These are phyloP conservation scores for Holothuria leucospilota DNA, from an alignment of 53 echinoderm and acorn worm genomes.

Conservation along the genomic window DNA sequence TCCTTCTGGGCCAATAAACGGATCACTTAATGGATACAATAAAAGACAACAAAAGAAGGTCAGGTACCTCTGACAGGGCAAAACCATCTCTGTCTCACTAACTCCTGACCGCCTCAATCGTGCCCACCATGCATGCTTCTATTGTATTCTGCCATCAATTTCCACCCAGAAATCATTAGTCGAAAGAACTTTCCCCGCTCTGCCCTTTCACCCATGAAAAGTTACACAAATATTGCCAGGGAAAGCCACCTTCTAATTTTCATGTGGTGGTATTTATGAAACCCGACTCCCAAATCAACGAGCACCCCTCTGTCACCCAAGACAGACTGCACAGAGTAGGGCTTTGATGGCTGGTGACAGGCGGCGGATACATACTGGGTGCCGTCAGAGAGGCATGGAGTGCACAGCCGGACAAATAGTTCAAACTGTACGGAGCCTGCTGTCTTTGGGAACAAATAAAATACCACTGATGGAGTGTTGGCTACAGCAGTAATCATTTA, in stretches of 20 bases:
- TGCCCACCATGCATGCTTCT: no score
- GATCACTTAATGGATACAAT: no score
- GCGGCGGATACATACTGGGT: conserved; percentile 30
- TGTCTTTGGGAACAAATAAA: conserved; percentile 40
- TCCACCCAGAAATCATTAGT: no score
- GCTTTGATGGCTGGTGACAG: conserved; percentile 42
- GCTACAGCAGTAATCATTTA: no score
- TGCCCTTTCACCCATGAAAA: conserved; percentile 16
- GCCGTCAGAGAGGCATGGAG: conserved; percentile 36
- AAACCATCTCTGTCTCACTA: no score
- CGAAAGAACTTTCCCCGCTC: no score
- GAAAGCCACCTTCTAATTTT: conserved; percentile 39
- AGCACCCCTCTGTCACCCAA: conserved; percentile 34
- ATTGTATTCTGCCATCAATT: no score
- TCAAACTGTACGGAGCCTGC: conserved; percentile 39
- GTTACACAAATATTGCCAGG: conserved; percentile 47
- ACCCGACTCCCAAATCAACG: conserved; percentile 39
- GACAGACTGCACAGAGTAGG: conserved; percentile 39
- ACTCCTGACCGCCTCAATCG: no score
- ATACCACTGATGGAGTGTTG: conserved; percentile 14
- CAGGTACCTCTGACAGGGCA: no score
- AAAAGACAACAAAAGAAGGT: no score
- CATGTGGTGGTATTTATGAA: conserved; percentile 18
- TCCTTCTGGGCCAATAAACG: no score
- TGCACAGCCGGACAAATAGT: conserved; percentile 48